These are phyloP conservation scores for Stenodema calcarata DNA, from an alignment of 2,888 invertebrate species.

Conservation along the genomic window DNA sequence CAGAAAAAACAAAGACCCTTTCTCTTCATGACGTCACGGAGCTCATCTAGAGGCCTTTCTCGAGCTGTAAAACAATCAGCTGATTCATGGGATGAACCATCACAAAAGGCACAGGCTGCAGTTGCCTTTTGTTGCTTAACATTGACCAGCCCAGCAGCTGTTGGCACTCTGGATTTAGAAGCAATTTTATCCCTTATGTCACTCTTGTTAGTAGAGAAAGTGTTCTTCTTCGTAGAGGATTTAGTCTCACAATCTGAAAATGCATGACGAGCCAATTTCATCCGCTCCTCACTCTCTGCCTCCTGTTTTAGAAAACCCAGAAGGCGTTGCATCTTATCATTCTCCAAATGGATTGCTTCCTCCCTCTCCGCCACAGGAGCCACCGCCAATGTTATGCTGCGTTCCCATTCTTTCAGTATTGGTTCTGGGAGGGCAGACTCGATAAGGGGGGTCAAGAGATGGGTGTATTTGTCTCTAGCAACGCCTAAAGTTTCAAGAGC, in stretches of 20 bases:
- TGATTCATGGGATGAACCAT: constrained; percentile 41
- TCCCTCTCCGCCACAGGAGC: no score
- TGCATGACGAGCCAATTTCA: constrained; percentile 52
- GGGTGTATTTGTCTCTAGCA: constrained; percentile 57
- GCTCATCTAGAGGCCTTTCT: constrained; percentile 48
- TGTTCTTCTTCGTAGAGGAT: not conserved
- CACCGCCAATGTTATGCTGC: not conserved
- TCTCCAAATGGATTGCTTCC: no score
- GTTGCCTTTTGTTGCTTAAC: constrained; percentile 19
- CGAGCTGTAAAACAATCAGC: constrained; percentile 54
- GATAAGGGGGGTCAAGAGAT: constrained; percentile 58
- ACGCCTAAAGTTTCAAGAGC: constrained; percentile 58
- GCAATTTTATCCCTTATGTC: not conserved
- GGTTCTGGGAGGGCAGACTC: constrained; percentile 59
- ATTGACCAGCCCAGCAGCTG: constrained; percentile 53
- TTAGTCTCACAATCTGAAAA: constrained; percentile 38
- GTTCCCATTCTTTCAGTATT: constrained; percentile 57
- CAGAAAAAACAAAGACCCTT: constrained; percentile 57
- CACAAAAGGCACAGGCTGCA: no score
- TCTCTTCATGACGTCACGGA: constrained; percentile 49
- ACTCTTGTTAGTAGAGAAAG: not conserved
- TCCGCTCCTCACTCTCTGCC: constrained; percentile 57
- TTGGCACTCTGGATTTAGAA: constrained; percentile 39
- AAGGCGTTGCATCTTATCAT: constrained; percentile 34
- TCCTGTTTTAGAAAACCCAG: constrained; percentile 56